phyloP scores from a whole-genome alignment of 2,113 vertebrate genomes.

The Merops nubicus region DNA sequence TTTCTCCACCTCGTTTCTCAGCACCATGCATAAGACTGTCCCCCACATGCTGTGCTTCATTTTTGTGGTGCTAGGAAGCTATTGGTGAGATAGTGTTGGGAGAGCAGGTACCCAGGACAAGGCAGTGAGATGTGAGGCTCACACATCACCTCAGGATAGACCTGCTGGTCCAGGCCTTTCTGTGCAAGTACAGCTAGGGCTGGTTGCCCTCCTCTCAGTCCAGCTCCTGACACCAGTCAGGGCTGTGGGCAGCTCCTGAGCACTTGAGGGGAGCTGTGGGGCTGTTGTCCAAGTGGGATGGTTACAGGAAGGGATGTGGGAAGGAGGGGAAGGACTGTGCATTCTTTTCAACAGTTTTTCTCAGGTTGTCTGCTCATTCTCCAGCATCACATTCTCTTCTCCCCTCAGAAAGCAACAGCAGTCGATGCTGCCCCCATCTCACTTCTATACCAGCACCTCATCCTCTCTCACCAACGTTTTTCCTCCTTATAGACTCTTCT shows the following conservation, averaged over 20 bases:
- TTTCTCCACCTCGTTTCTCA: neutral
- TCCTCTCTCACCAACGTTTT: neutral
- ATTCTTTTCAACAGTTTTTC: neutral
- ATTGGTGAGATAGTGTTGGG: neutral
- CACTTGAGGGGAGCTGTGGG: accelerated
- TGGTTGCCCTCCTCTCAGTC: neutral
- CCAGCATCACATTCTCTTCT: neutral
- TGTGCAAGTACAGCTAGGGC: neutral
- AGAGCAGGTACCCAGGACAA: neutral
- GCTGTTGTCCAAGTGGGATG: accelerated
- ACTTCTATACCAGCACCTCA: neutral
- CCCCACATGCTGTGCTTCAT: neutral
- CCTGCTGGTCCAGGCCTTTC: neutral
- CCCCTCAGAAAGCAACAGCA: neutral
- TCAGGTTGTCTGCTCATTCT: neutral
- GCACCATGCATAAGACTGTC: neutral
- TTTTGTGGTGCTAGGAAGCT: neutral
- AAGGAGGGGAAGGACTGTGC: accelerated
- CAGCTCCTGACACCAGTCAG: neutral
- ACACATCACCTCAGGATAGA: neutral
- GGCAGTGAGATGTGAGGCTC: neutral
- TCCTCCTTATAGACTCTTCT: neutral
- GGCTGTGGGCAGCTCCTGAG: neutral
- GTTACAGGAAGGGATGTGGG: neutral
- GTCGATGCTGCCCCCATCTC: accelerated